These are phyloP conservation scores for Bilobella aurantiaca DNA, from an alignment of 1,140 invertebrate species.

Conservation along the genomic window DNA sequence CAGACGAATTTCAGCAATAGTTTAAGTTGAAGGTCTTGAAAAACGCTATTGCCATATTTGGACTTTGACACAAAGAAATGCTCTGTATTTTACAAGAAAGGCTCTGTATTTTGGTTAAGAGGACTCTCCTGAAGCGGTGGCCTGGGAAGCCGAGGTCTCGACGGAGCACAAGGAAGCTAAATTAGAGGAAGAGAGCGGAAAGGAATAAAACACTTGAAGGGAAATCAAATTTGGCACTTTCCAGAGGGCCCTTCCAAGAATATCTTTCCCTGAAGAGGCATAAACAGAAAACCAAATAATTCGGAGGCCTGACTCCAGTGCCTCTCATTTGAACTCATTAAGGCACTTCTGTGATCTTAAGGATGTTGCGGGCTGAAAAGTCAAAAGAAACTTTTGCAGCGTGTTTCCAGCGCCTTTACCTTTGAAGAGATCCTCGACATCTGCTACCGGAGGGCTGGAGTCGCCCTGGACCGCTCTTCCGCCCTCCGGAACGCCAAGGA, in stretches of 20 bases:
- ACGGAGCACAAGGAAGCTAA: constrained; percentile 4
- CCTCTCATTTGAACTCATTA: neutral
- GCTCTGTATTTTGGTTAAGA: too few species aligned
- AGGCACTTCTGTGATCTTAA: too few species aligned
- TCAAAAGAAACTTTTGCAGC: neutral
- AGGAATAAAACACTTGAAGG: constrained; percentile 27
- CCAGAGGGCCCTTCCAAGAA: constrained; percentile 17
- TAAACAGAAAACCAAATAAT: constrained; percentile 33
- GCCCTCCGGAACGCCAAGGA: constrained; percentile 26
- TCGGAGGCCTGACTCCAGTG: constrained; percentile 11
- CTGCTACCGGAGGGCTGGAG: constrained; percentile 32
- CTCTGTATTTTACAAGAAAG: too few species aligned
- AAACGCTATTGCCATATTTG: too few species aligned
- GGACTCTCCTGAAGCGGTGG: neutral
- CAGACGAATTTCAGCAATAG: too few species aligned
- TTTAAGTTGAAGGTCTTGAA: too few species aligned
- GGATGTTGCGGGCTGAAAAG: too few species aligned
- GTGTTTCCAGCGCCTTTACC: constrained; percentile 25
- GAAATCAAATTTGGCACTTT: constrained; percentile 35
- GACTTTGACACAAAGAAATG: too few species aligned
- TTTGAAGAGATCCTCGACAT: constrained; percentile 36
- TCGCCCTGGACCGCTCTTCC: constrained; percentile 14
- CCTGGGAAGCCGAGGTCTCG: neutral
- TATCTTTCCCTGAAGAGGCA: constrained; percentile 30
- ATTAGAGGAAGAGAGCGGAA: constrained; percentile 29